phyloP scores from a whole-genome alignment of 2,888 invertebrate species.

The Ormyrus nitidulus region DNA sequence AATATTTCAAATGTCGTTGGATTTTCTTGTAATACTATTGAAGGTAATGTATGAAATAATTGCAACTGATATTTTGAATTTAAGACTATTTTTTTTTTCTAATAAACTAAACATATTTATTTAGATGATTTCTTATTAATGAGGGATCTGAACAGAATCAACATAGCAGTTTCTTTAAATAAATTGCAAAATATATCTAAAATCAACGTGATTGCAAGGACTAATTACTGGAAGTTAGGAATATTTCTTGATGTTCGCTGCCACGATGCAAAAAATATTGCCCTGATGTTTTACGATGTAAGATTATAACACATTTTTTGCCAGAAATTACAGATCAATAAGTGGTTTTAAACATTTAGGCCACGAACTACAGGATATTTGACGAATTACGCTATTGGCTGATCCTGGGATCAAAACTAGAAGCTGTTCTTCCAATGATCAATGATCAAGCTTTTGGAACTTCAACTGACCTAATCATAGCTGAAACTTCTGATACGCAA shows the following conservation, averaged over 20 bases:
- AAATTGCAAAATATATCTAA: too few relatives aligned
- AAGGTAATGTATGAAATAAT: conserved; percentile 11
- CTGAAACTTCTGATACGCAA: neutral
- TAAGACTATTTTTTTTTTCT: too few relatives aligned
- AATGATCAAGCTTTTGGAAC: conserved; percentile 42
- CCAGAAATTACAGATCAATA: neutral
- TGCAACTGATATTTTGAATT: neutral
- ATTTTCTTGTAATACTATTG: conserved; percentile 22
- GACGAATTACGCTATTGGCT: conserved; percentile 47
- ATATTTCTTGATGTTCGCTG: conserved; percentile 26
- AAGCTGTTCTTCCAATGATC: neutral
- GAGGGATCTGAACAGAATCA: too few relatives aligned
- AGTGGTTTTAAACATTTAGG: conserved; percentile 18
- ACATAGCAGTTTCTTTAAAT: too few relatives aligned
- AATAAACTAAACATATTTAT: neutral
- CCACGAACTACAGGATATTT: conserved; percentile 42
- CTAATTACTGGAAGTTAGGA: conserved; percentile 5
- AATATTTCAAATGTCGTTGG: conserved; percentile 14
- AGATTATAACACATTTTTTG: neutral
- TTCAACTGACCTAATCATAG: conserved; percentile 45
- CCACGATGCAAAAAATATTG: neutral
- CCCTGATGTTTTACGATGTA: conserved; percentile 25
- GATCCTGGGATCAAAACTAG: conserved; percentile 32
- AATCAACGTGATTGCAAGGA: too few relatives aligned
- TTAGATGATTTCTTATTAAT: neutral